Conservation (phyloP, 1,140 invertebrate genomes). For the Drosophila hydei region DNA sequence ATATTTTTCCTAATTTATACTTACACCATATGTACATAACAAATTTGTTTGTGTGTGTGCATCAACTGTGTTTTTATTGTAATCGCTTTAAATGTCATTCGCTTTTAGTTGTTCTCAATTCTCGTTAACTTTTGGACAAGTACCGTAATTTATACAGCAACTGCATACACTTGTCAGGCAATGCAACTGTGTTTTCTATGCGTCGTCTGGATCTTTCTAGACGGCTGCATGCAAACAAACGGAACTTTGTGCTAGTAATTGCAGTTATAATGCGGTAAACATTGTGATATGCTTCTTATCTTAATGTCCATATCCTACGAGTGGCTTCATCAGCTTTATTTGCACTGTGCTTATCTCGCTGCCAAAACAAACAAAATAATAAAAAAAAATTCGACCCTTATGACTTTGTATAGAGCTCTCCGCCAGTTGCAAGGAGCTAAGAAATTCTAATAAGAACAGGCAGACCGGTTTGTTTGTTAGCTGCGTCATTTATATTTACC, state of each 20-base stretch:
- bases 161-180: slow-evolving; percentile 6
- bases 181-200: slow-evolving; percentile 9
- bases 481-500: slow-evolving; percentile 23
- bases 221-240: slow-evolving; percentile 10
- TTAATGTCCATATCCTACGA: slow-evolving; percentile 18
- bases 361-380: slow-evolving; percentile 31
- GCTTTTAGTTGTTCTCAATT: slow-evolving; percentile 29
- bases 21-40: not conserved
- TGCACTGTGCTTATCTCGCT: slow-evolving; percentile 39
- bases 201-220: slow-evolving; percentile 34
- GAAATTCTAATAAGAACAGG: slow-evolving; percentile 10
- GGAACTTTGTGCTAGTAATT: slow-evolving; percentile 3
- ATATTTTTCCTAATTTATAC: not conserved
- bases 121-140: slow-evolving; percentile 15
- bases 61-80: slow-evolving; percentile 22
- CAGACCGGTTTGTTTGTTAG: slow-evolving; percentile 23
- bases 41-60: slow-evolving; percentile 17
- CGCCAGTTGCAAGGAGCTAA: slow-evolving; percentile 4
- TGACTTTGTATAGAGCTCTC: slow-evolving; percentile 31
- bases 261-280: slow-evolving; percentile 37
- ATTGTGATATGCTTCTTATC: slow-evolving; percentile 35
- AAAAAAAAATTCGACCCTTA: slow-evolving; percentile 19
- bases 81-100: slow-evolving; percentile 22
- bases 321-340: slow-evolving; percentile 32
- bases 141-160: slow-evolving; percentile 20